Percentiles rank a stretch among this genome's conserved stretches.
Evolutionary conservation across 2,888 invertebrate species (phyloP).

Genomic region (Congeria kusceri): DNA sequence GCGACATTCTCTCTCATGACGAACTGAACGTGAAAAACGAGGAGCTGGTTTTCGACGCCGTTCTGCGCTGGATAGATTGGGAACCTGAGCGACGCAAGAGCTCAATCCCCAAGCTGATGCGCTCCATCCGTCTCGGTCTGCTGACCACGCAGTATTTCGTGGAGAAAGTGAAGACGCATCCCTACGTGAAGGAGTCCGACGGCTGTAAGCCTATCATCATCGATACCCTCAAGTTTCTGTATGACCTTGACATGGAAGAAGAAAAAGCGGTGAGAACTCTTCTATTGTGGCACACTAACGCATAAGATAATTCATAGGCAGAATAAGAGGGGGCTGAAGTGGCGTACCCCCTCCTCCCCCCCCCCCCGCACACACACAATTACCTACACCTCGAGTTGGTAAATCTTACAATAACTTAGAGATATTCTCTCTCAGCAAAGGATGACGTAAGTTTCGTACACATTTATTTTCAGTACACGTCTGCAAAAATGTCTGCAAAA

Average conservation of each 20-base stretch:
- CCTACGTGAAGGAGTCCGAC: conserved; percentile 91
- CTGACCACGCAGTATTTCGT: conserved; percentile 91
- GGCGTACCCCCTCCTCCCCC: too few relatives aligned
- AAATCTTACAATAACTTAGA: too few relatives aligned
- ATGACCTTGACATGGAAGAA: conserved; percentile 95
- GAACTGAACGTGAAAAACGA: conserved; percentile 84
- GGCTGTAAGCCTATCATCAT: conserved; percentile 95
- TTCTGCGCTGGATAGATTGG: conserved; percentile 93
- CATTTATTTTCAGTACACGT: too few relatives aligned
- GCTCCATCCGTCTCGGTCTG: conserved; percentile 86
- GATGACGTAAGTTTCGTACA: too few relatives aligned
- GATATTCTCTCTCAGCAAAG: too few relatives aligned
- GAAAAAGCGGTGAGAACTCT: conserved; percentile 87
- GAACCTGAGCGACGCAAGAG: conserved; percentile 90
- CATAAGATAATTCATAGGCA: too few relatives aligned
- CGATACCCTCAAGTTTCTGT: conserved; percentile 95
- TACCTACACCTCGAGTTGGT: too few relatives aligned
- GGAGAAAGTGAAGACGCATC: conserved; percentile 89
- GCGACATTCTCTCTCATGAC: conserved; percentile 78
- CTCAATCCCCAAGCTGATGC: conserved; percentile 89
- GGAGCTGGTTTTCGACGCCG: conserved; percentile 85
- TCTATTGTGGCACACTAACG: too few relatives aligned
- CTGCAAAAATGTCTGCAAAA: too few relatives aligned
- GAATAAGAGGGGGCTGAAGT: too few relatives aligned
- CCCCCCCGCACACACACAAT: too few relatives aligned